Evolutionary conservation across 2,888 invertebrate species (phyloP), one percentile per base, ranked within the genome.

Genomic region (Pteria penguin): DNA sequence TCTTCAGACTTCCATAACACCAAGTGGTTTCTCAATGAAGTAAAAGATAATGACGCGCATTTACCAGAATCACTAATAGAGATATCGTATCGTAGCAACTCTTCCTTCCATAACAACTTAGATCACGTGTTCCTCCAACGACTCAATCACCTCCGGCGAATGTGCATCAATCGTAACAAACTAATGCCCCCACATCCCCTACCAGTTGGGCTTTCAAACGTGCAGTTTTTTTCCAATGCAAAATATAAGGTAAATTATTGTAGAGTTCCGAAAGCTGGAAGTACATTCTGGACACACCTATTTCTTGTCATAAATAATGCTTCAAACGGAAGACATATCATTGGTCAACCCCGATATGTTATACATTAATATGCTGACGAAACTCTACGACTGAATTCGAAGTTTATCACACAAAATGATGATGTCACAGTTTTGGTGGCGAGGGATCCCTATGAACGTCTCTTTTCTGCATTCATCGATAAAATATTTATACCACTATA

Each of bases 251-350:
- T 45, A 45, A 45, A 45, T 18, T 73, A 73, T 45, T 73, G 61
- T 22, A 67, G 61, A 55, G 67, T 67, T 4, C 52, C 61, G 1
- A 68, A 68, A 33, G 68, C 68, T 8, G 68, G 68, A 11, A 68
- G 68, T 24, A 31, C 68, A 31, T 57, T 68, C 32, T 68, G 68
- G 68, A 68, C 57, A 5, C 29, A 57, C 18, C 32, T 68, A 24
- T 68, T 68, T 24, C 24, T 68, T 31, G 57, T 33, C 2, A 26
- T 68, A 45, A 18, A 45, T 18, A 18, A 18, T 18, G 18, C 18
- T 45, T 45, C 8, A 8, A 45, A 18, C 11, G 45, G 18, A 45
- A 45, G 11, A 14, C 11, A 45, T 45, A 45, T 45, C 18, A 14
- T 14, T 45, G 11, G 45, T 8, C 8, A 68, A 33, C 11, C 45